Conservation (phyloP, 2,888 invertebrate genomes). For the Lasioglossum pauxillum region DNA sequence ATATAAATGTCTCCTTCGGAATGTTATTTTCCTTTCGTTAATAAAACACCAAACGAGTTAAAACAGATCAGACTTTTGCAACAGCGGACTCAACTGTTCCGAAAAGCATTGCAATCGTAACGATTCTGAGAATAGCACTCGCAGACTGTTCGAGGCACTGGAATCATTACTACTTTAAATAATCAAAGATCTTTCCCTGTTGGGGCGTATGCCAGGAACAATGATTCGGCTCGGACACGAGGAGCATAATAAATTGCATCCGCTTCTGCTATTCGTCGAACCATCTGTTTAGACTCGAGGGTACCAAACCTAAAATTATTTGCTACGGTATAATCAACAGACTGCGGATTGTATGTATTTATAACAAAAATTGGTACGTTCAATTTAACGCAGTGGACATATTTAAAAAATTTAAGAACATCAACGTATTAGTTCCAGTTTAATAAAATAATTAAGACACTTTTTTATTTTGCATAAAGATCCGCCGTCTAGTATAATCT, state of each 20-base stretch:
- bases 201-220: constrained; percentile 14
- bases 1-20: not conserved
- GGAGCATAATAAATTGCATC: constrained; percentile 18
- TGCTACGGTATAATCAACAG: not conserved
- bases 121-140: constrained; percentile 33
- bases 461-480: too few species aligned
- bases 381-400: too few species aligned
- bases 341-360: too few species aligned
- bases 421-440: too few species aligned
- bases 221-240: not conserved
- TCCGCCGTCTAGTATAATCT: too few species aligned
- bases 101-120: constrained; percentile 24
- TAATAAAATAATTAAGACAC: too few species aligned
- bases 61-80: not conserved
- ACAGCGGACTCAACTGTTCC: not conserved
- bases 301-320: not conserved
- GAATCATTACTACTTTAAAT: constrained; percentile 23
- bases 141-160: constrained; percentile 1
- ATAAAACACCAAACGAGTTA: not conserved
- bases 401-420: too few species aligned
- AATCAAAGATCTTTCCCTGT: constrained; percentile 21
- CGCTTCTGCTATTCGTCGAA: constrained; percentile 1
- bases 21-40: not conserved
- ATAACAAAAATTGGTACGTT: too few species aligned
- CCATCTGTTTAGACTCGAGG: too few species aligned